Evolutionary conservation across 2,113 vertebrate species (phyloP).

Genomic region (Xenotilapia longispinis): DNA sequence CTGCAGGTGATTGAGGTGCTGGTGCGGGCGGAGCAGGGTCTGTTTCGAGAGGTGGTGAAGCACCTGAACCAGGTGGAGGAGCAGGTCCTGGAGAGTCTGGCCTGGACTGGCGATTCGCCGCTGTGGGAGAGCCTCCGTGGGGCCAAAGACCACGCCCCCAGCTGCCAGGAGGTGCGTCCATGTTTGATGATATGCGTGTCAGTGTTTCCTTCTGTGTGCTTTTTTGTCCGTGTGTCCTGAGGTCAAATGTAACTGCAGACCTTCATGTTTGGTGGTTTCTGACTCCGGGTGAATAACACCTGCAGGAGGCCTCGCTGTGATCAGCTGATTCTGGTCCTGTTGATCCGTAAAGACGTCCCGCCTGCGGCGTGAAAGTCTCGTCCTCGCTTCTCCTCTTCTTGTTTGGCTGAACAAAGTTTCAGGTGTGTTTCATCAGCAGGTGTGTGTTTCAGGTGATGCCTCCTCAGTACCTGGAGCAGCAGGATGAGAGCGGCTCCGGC

Average conservation of each 20-base stretch:
- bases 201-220: not conserved
- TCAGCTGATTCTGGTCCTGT: not conserved
- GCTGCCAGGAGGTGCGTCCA: conserved; percentile 82
- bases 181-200: not conserved
- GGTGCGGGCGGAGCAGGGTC: conserved; percentile 87
- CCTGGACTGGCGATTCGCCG: conserved; percentile 81
- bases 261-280: not conserved
- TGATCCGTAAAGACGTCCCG: not conserved
- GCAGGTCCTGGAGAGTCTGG: conserved; percentile 88
- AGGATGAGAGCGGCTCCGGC: conserved; percentile 54
- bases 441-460: conserved; percentile 82
- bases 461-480: conserved; percentile 81
- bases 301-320: not conserved
- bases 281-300: not conserved
- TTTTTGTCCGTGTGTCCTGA: not conserved
- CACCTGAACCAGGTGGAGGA: conserved; percentile 93
- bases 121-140: conserved; percentile 85
- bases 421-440: not conserved
- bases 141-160: conserved; percentile 79
- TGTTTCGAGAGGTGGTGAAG: conserved; percentile 90
- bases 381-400: not conserved
- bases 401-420: not conserved
- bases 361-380: not conserved
- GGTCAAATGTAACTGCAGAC: not conserved
- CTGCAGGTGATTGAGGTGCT: conserved; percentile 88